phyloP scores from a whole-genome alignment of 2,113 vertebrate genomes.

The Cairina moschata region DNA sequence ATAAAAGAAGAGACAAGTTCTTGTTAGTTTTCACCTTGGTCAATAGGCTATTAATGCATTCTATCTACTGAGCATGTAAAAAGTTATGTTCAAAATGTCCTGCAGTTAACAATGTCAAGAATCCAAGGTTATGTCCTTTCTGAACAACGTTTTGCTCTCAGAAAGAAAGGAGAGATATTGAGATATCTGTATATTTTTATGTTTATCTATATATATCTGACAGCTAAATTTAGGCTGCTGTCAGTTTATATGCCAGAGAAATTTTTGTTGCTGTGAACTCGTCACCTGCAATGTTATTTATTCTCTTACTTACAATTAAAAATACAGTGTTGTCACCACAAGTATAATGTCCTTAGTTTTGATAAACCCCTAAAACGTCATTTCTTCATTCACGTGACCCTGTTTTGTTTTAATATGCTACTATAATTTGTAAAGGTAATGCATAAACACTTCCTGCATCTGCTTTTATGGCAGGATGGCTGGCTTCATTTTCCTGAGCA shows the following conservation, averaged over 20 bases:
- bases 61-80: neutral
- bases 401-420: neutral
- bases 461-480: neutral
- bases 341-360: neutral
- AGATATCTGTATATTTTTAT: neutral
- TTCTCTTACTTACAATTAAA: neutral
- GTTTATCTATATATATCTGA: neutral
- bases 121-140: neutral
- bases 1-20: neutral
- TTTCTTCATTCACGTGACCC: neutral
- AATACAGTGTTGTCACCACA: neutral
- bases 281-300: neutral
- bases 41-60: neutral
- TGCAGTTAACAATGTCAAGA: neutral
- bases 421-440: neutral
- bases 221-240: neutral
- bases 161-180: neutral
- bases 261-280: neutral
- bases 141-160: neutral
- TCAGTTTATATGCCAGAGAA: neutral
- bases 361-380: neutral
- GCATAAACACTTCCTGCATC: neutral
- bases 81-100: neutral
- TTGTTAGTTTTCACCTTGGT: conserved; percentile 26
- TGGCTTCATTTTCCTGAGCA: neutral